Base-by-base conservation (phyloP, 1,140 invertebrate genomes). In the Megalopta genalis region DNA sequence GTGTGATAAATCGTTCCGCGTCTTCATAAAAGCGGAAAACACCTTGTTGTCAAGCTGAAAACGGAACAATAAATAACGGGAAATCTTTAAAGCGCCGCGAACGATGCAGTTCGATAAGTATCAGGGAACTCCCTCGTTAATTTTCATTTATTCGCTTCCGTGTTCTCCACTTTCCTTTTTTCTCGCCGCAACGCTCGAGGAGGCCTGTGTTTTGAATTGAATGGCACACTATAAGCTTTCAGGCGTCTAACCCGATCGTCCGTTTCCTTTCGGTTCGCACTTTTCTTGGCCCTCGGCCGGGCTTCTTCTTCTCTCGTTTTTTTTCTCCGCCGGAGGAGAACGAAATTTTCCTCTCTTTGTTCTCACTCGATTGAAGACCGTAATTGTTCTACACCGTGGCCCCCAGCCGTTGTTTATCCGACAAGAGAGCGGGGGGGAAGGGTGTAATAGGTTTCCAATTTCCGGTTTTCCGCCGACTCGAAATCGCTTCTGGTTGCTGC, bases 141-240 rank as follows among this genome's bases (percentile, higher is more conserved):
- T 65, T 39, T 65, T 23, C 21, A 42, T 65, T 42, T n/a, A 23
- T 42, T 23, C 63, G 37, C 63, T 65, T 65, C 63, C 37, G 37
- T 37, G 37, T 65, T 42, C 39, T 42, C 32, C 8, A 42, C 63
- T 65, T 65, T 65, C 63, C 39, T 65, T 65, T 65, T 37, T 65
- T 23, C 23, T 65, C n/a, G 14, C 49, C 37, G 32, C 10, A 42
- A 37, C 39, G 32, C 14, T n/a, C 21, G 63, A 42, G 37, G 37
- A 65, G 21, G 10, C 21, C 9, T 12, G 9, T 4, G 63, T 65
- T 65, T 42, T 23, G 37, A 23, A 65, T 65, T 4, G 63, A 65
- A 42, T 37, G 32, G 32, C 18, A n/a, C 16, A 37, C 63, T n/a
- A 10, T 18, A 39, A 4, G 27, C 39, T 73, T 63, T 73, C 21